phyloP scores from a whole-genome alignment of 2,797 vertebrate species.

The Esox lucius region DNA sequence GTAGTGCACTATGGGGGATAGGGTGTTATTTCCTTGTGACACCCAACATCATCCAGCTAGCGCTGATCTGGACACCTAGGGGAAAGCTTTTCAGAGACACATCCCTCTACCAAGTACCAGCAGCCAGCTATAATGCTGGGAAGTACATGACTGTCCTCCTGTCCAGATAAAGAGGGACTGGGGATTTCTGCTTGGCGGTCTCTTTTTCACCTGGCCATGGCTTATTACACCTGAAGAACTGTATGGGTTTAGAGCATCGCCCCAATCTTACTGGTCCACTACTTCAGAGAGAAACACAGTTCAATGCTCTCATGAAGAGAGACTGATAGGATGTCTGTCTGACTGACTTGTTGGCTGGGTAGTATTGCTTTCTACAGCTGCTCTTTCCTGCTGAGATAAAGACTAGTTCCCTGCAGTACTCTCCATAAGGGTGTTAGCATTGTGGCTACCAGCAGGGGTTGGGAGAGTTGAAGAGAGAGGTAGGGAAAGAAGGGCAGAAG shows the following conservation, averaged over 20 bases:
- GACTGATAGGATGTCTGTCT: constrained; percentile 6
- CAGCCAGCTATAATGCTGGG: not conserved
- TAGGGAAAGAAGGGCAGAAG: not conserved
- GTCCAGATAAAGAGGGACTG: not conserved
- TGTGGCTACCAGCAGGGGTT: constrained; percentile 30
- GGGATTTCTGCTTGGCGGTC: constrained; percentile 8
- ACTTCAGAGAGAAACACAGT: not conserved
- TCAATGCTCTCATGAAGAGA: not conserved
- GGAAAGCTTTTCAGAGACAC: not conserved
- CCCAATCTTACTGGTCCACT: constrained; percentile 11
- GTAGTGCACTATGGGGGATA: not conserved
- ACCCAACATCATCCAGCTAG: not conserved
- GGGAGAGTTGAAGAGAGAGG: not conserved
- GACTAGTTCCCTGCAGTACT: constrained; percentile 37
- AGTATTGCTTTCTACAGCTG: constrained; percentile 35
- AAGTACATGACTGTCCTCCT: not conserved
- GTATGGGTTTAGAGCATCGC: constrained; percentile 43
- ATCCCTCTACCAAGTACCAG: constrained; percentile 14
- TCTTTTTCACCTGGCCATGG: constrained; percentile 12
- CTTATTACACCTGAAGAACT: constrained; percentile 18
- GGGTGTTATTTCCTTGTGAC: not conserved
- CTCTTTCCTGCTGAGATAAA: constrained; percentile 50
- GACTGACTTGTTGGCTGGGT: not conserved
- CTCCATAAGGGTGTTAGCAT: constrained; percentile 38
- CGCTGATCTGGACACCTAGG: not conserved